Percentiles rank a stretch among this genome's conserved stretches.
These are phyloP conservation scores for Danio jaintianensis DNA, from an alignment of 2,797 vertebrate species.

Conservation along the genomic window DNA sequence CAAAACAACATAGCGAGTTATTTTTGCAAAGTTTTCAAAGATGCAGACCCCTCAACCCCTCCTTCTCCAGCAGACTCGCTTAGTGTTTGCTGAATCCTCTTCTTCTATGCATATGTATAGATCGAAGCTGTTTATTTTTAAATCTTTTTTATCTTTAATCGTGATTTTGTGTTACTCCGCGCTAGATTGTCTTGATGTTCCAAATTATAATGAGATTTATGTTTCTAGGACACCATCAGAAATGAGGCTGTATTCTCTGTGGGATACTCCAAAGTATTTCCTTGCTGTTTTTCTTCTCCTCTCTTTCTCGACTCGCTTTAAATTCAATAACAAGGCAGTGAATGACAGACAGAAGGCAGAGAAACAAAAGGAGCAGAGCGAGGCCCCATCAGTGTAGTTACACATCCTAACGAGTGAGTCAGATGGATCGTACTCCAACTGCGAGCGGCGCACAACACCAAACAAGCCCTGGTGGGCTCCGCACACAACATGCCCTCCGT, in stretches of 20 bases:
- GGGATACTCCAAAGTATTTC: conserved; percentile 75
- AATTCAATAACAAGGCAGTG: conserved; percentile 75
- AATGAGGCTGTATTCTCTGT: conserved; percentile 81
- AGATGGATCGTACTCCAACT: conserved; percentile 35
- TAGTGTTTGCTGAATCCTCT: conserved; percentile 63
- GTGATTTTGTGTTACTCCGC: conserved; percentile 78
- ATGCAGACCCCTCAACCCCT: conserved; percentile 56
- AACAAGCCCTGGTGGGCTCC: conserved; percentile 48
- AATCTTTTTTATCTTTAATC: conserved; percentile 78
- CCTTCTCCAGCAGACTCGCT: conserved; percentile 53
- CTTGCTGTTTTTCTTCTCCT: conserved; percentile 59
- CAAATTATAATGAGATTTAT: conserved; percentile 86
- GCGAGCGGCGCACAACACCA: conserved; percentile 17
- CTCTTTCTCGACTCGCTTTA: conserved; percentile 58
- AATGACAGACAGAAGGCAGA: conserved; percentile 74
- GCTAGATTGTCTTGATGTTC: conserved; percentile 82
- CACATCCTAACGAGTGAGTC: conserved; percentile 58
- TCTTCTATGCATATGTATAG: conserved; percentile 79
- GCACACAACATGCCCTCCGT: conserved; percentile 22
- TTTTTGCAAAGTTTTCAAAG: conserved; percentile 72
- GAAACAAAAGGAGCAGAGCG: conserved; percentile 67
- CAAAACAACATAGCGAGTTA: conserved; percentile 69
- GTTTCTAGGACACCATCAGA: conserved; percentile 83
- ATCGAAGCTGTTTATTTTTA: conserved; percentile 79
- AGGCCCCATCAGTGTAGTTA: conserved; percentile 45